These are phyloP conservation scores for Sceliomorpha sp. DNA, from an alignment of 2,888 invertebrate species.

Conservation along the genomic window DNA sequence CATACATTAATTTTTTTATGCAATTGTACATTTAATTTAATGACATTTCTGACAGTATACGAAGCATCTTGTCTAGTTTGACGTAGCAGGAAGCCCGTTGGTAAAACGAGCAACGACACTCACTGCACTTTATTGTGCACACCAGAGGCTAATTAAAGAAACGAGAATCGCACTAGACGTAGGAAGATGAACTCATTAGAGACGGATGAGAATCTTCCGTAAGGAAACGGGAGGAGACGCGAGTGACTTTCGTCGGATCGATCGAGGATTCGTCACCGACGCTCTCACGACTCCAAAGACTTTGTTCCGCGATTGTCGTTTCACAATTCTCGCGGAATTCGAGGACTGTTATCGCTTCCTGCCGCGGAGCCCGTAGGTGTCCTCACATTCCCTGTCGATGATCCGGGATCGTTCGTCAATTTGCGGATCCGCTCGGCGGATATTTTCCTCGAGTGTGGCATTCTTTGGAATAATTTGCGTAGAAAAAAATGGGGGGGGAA, in stretches of 20 bases:
- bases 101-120: slow-evolving; percentile 15
- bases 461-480: slow-evolving; percentile 7
- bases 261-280: slow-evolving; percentile 46
- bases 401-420: slow-evolving; percentile 59
- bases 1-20: too few relatives aligned
- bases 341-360: slow-evolving; percentile 60
- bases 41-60: too few relatives aligned
- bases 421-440: slow-evolving; percentile 7
- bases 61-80: slow-evolving; percentile 4
- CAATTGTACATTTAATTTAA: too few relatives aligned
- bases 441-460: slow-evolving; percentile 16
- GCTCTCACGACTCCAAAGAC: slow-evolving; percentile 9
- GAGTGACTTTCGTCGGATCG: slow-evolving; percentile 24
- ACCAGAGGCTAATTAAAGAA: slow-evolving; percentile 55
- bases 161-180: slow-evolving; percentile 26
- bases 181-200: slow-evolving; percentile 56
- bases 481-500: too few relatives aligned
- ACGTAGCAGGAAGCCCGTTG: slow-evolving; percentile 19
- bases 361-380: slow-evolving; percentile 52
- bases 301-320: slow-evolving; percentile 33
- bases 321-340: slow-evolving; percentile 65
- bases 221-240: slow-evolving; percentile 38
- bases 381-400: slow-evolving; percentile 72
- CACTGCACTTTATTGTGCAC: slow-evolving; percentile 37
- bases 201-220: slow-evolving; percentile 36